Percentiles rank a stretch among this genome's conserved stretches.
These are phyloP conservation scores for Hydrocynus forskahlii DNA, from an alignment of 2,797 vertebrate species.

Conservation along the genomic window DNA sequence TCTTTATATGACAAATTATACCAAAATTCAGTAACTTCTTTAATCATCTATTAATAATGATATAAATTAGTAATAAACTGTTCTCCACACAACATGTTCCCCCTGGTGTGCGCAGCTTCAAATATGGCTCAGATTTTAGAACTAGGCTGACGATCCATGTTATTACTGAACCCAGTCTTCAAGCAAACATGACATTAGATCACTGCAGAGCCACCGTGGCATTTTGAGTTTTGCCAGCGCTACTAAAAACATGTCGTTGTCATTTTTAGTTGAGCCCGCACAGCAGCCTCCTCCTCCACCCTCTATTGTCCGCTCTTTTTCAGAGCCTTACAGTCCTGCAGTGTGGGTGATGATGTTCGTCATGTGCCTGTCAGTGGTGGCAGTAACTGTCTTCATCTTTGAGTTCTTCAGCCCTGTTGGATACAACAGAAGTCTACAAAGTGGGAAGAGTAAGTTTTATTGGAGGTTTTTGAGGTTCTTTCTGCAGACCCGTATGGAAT, in stretches of 20 bases:
- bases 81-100: too few species aligned
- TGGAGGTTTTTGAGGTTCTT: constrained; percentile 21
- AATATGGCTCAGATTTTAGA: neutral
- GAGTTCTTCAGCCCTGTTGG: constrained; percentile 97
- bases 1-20: neutral
- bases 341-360: constrained; percentile 99
- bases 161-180: neutral
- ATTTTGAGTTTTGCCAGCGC: neutral
- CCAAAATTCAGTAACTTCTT: neutral
- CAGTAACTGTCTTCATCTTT: constrained; percentile 95
- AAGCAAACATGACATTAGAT: neutral
- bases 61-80: neutral
- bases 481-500: constrained; percentile 23
- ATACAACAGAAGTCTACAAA: constrained; percentile 93
- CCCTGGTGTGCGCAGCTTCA: neutral
- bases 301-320: constrained; percentile 33
- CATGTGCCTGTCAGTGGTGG: constrained; percentile 95
- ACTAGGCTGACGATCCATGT: too few species aligned
- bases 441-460: constrained; percentile 87
- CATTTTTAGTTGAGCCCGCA: neutral
- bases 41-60: neutral
- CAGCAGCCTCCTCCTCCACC: neutral
- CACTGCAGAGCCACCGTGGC: neutral
- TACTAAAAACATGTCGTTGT: neutral
- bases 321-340: constrained; percentile 94